Percentiles rank a stretch among this genome's conserved stretches.
Conservation (phyloP, 2,797 vertebrate species). For the Thalassophryne amazonica region DNA sequence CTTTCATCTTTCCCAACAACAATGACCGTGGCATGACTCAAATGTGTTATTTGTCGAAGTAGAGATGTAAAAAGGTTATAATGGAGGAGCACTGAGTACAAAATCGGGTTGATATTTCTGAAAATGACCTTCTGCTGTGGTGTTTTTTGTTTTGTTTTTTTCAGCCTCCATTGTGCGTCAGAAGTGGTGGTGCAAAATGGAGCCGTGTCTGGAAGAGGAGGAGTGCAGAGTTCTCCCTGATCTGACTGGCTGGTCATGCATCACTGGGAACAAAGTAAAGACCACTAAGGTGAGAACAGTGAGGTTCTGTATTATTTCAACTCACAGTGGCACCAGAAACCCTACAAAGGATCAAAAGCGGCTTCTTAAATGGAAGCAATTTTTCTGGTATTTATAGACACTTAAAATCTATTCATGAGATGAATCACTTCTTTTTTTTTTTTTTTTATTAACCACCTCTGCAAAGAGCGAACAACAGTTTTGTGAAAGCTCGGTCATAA, state of each 20-base stretch:
- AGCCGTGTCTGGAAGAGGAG: constrained; percentile 73
- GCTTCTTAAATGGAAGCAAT: no score
- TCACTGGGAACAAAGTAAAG: constrained; percentile 79
- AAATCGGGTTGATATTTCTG: constrained; percentile 32
- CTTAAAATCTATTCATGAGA: constrained; percentile 1
- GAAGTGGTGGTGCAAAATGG: constrained; percentile 82
- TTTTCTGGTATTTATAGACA: constrained; percentile 24
- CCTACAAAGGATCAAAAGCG: neutral
- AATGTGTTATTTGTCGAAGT: constrained; percentile 26
- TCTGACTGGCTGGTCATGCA: constrained; percentile 78
- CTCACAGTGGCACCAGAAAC: constrained; percentile 2
- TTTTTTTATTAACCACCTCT: constrained; percentile 4
- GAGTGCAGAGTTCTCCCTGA: constrained; percentile 78
- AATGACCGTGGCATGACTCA: constrained; percentile 18
- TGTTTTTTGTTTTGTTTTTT: constrained; percentile 18
- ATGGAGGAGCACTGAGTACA: constrained; percentile 8
- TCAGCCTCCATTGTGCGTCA: constrained; percentile 76
- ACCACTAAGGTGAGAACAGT: constrained; percentile 79
- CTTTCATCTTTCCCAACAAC: constrained; percentile 11
- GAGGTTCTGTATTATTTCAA: constrained; percentile 10
- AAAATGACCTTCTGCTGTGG: constrained; percentile 47
- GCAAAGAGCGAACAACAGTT: constrained; percentile 23
- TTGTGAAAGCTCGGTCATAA: constrained; percentile 36
- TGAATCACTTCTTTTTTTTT: constrained; percentile 16
- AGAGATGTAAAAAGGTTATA: neutral